Evolutionary conservation across 2,888 invertebrate species (phyloP).

Genomic region (Xanthorhoe designata): DNA sequence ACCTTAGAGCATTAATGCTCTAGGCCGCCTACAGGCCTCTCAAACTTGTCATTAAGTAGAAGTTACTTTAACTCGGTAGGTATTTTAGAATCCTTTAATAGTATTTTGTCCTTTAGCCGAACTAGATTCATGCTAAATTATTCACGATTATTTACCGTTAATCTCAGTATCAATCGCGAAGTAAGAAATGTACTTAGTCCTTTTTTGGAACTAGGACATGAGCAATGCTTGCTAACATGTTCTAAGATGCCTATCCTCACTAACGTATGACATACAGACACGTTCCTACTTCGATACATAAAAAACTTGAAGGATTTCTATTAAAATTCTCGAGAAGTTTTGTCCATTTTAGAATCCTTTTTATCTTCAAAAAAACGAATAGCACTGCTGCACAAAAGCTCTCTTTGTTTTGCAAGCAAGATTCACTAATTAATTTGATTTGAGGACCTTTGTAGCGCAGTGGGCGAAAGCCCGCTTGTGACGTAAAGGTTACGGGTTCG

Average conservation of each 20-base stretch:
- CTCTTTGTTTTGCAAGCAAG: no score
- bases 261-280: background rate
- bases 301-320: background rate
- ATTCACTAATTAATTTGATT: no score
- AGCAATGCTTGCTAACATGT: conserved; percentile 20
- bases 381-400: no score
- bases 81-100: background rate
- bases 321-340: background rate
- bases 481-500: no score
- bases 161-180: conserved; percentile 38
- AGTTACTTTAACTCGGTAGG: no score
- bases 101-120: background rate
- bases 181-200: conserved; percentile 26
- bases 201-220: conserved; percentile 34
- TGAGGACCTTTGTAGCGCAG: no score
- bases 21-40: no score
- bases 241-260: conserved; percentile 5
- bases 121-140: conserved; percentile 24
- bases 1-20: no score
- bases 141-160: conserved; percentile 40
- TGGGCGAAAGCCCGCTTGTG: no score
- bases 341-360: background rate
- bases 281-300: background rate
- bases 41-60: no score
- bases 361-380: no score